These are phyloP conservation scores for Bos taurus DNA, from an alignment of 2,113 vertebrate genomes.

Conservation along the genomic window DNA sequence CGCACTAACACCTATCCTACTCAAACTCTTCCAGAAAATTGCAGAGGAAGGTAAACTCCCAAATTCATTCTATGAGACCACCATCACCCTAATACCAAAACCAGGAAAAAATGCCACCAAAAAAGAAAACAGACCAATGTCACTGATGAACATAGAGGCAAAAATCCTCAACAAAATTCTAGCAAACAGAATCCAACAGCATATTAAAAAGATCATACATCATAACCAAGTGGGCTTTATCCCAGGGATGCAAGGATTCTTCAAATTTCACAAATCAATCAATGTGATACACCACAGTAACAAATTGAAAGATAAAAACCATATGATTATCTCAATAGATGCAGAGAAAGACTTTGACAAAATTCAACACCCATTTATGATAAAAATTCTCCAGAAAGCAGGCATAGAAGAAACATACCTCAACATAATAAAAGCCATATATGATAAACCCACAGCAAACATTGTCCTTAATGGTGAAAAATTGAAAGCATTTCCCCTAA, in stretches of 20 bases:
- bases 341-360: background rate
- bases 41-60: background rate
- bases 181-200: background rate
- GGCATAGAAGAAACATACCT: background rate
- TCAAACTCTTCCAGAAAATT: background rate
- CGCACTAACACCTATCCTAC: background rate
- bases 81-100: background rate
- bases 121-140: background rate
- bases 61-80: background rate
- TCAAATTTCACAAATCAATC: background rate
- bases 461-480: background rate
- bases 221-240: background rate
- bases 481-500: background rate
- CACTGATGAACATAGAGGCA: background rate
- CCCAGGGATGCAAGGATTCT: background rate
- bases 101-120: background rate
- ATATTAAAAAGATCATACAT: background rate
- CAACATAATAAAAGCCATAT: background rate
- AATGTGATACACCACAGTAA: background rate
- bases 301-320: background rate
- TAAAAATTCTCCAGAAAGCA: background rate
- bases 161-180: background rate
- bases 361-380: background rate
- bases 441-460: background rate
- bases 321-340: background rate